A percentile compares a stretch with the other conserved stretches of the same genome.
Evolutionary conservation across 2,888 invertebrate genomes (phyloP).

Genomic region (Priocnemis perturbator): DNA sequence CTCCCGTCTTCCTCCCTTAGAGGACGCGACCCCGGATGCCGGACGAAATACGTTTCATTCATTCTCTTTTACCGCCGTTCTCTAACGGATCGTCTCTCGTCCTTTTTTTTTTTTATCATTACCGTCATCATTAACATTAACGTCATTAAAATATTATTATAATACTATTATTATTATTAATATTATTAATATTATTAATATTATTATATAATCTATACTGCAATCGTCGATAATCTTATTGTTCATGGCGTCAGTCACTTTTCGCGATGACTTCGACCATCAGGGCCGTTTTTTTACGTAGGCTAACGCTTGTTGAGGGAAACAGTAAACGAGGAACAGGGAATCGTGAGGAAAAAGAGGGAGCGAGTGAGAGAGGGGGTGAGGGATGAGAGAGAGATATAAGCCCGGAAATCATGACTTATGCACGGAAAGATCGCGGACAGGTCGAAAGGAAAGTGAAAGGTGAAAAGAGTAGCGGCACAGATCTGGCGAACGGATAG

Average conservation of each 20-base stretch:
- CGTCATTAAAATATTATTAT: conserved; percentile 43
- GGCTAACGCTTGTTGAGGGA: conserved; percentile 41
- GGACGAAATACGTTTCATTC: no score
- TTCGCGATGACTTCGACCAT: conserved; percentile 18
- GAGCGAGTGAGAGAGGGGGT: conserved; percentile 3
- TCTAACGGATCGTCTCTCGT: conserved; percentile 34
- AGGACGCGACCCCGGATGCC: conserved; percentile 27
- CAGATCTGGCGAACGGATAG: no score
- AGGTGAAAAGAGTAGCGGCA: neutral
- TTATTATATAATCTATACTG: conserved; percentile 4
- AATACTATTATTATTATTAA: conserved; percentile 36
- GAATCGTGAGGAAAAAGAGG: conserved; percentile 1
- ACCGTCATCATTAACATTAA: conserved; percentile 23
- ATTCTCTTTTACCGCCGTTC: conserved; percentile 25
- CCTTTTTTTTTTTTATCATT: conserved; percentile 11
- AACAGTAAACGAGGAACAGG: conserved; percentile 21
- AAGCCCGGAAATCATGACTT: neutral
- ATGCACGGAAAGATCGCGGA: neutral
- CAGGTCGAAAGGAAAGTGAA: conserved; percentile 5
- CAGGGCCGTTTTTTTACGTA: conserved; percentile 30
- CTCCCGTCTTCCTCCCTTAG: conserved; percentile 22
- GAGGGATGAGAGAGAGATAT: neutral
- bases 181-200: conserved; percentile 37
- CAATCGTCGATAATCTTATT: conserved; percentile 26
- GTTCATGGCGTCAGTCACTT: conserved; percentile 32